Base-by-base conservation (phyloP, 2,888 invertebrate genomes). In the Steinernema carpocapsae region DNA sequence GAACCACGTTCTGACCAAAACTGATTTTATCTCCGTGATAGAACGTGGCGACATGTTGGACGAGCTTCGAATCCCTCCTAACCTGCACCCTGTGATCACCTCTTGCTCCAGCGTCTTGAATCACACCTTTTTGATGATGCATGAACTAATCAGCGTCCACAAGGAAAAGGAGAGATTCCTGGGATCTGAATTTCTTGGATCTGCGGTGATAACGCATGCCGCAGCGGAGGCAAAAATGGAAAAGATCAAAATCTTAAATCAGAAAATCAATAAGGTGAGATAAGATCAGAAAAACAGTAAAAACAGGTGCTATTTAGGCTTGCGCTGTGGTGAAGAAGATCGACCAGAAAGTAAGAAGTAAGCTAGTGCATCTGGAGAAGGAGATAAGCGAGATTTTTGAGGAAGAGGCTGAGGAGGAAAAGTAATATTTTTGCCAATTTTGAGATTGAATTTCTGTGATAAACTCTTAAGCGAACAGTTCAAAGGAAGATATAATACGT, bases 11-110 rank as follows among this genome's bases (percentile, higher is more conserved):
- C 64, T 64, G 29, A 32, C 64, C 10, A 64, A 64, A 32, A 64
- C 64, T 7, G 64, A 22, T 1, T 64, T 64, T 64, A 6, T 64
- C 4, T 32, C 64, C 29, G 17, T 37, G 4, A 32, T 14, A 4
- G 17, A 64, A 2, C 64, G 64, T 1, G 17, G 7, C 10, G 64
- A 64, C 3, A 64, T 64, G 64, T 6, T 64, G 29, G 64, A 10
- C 6, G 64, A 64, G 1, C 32, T 64, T n/a, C 29, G 2, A 17
- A 29, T 17, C 3, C n/a, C 64, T 14, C 22, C 64, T 1, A 64
- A 64, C 14, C 64, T 64, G 29, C 64, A 29, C 6, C 64, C 64
- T 3, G 17, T 64, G 64, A 12, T 32, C 64, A 64, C 32, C n/a
- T 64, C 64, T n/a, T 32, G 64, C 64, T 17, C 17, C 17, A 64